phyloP scores from a whole-genome alignment of 2,797 vertebrate species.

The Gorsachius magnificus region DNA sequence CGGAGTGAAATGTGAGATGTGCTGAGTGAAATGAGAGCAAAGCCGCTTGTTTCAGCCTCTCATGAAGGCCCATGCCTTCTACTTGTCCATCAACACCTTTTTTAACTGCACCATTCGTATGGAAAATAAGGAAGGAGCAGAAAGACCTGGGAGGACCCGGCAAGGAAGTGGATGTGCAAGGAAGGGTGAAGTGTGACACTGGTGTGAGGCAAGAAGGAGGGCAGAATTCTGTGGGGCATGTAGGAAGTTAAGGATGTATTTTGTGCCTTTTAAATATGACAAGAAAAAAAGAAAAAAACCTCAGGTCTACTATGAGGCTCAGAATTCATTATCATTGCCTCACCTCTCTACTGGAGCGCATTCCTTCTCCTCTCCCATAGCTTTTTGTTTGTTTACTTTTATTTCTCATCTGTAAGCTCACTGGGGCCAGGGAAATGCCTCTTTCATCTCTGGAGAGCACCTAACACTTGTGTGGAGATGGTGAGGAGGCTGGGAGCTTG shows the following conservation, averaged over 20 bases:
- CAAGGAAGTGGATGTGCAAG: neutral
- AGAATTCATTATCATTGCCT: neutral
- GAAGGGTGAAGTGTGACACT: neutral
- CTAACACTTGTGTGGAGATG: neutral
- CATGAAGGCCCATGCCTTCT: neutral
- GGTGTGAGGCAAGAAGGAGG: neutral
- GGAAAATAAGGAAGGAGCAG: neutral
- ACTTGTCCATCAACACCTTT: neutral
- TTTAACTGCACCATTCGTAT: neutral
- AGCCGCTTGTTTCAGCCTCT: neutral
- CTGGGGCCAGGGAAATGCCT: neutral
- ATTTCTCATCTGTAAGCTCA: neutral
- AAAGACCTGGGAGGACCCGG: neutral
- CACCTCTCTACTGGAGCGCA: fast-evolving
- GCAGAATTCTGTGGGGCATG: neutral
- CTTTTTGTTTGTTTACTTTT: neutral
- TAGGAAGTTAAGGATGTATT: neutral
- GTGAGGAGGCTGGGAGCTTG: neutral
- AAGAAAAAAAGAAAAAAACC: neutral
- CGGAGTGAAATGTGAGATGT: neutral
- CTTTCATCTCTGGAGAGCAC: neutral
- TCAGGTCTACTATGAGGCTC: neutral
- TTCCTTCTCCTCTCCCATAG: neutral
- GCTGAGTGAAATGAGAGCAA: neutral
- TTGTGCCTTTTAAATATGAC: neutral